Evolutionary conservation across 2,888 invertebrate genomes (phyloP), one percentile per base, ranked within the genome.

Genomic region (Lochmaea crataegi): DNA sequence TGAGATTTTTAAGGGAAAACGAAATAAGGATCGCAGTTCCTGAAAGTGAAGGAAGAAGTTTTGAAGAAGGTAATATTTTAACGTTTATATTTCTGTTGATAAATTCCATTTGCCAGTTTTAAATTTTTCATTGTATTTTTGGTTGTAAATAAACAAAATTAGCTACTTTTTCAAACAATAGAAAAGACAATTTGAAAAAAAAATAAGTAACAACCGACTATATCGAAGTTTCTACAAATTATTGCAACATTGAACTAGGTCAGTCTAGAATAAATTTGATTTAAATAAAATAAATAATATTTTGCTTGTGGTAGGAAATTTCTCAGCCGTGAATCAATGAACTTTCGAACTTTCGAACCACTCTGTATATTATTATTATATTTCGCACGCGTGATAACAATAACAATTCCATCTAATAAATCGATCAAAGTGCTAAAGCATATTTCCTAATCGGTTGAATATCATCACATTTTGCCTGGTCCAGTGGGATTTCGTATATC

Each of bases 1-100:
- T 87, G 74, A 86, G 88, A 73, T 90, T 88, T 80, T 80, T 89
- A 76, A 82, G 84, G 65, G 87, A 86, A 51, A 89, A 89, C 76
- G 87, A 89, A 79, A 78, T 90, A 70, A 87, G 86, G 79, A 83
- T 89, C 63, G 84, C 81, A 74, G 73, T 87, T 65, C 87, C 88
- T 18, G 84, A 85, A 65, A 81, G 84, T 79, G 80, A 85, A 83
- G 81, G 86, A 82, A 81, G 83, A 73, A 79, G 76, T 65, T 22
- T 82, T 7, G 78, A 80, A 80, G 81, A 71, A 74, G 80, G 80
- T 80, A 77, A 77, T 57, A 65, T 68, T 61, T 45, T 68, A 57
- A 6, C 9, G 16, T 48, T 11, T 48, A 48, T 48, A 14, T 14
- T n/a, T n/a, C n/a, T n/a, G n/a, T n/a, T n/a, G n/a, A n/a, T n/a